Conservation (phyloP, 2,797 vertebrate species). For the Liasis olivaceus region DNA sequence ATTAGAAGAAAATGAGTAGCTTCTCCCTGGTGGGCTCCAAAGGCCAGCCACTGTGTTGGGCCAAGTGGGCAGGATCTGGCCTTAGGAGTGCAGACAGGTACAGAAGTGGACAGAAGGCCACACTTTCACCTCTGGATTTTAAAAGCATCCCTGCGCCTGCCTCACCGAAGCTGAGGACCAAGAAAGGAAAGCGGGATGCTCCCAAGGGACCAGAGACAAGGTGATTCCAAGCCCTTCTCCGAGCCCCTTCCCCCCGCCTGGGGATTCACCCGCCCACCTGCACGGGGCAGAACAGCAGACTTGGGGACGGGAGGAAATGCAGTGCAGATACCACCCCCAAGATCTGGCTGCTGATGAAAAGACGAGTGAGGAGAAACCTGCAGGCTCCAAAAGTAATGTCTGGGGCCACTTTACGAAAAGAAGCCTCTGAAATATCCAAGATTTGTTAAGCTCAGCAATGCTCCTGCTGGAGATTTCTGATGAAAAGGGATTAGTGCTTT, state of each 20-base stretch:
- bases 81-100: no score
- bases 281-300: no score
- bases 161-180: neutral
- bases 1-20: no score
- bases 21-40: neutral
- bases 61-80: neutral
- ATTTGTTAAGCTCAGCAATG: neutral
- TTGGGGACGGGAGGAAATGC: no score
- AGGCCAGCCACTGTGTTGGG: neutral
- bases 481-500: no score
- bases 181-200: neutral
- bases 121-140: neutral
- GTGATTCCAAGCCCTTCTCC: neutral
- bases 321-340: neutral
- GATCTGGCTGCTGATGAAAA: neutral
- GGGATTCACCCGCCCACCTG: neutral
- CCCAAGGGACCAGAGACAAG: neutral
- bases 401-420: neutral
- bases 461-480: neutral
- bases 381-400: neutral
- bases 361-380: no score
- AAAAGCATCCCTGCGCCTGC: neutral
- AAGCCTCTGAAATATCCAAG: neutral
- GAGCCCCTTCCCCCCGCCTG: neutral
- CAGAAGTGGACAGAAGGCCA: neutral